Base-by-base conservation (phyloP, 2,797 vertebrate species). In the Sebastes iracundus region DNA sequence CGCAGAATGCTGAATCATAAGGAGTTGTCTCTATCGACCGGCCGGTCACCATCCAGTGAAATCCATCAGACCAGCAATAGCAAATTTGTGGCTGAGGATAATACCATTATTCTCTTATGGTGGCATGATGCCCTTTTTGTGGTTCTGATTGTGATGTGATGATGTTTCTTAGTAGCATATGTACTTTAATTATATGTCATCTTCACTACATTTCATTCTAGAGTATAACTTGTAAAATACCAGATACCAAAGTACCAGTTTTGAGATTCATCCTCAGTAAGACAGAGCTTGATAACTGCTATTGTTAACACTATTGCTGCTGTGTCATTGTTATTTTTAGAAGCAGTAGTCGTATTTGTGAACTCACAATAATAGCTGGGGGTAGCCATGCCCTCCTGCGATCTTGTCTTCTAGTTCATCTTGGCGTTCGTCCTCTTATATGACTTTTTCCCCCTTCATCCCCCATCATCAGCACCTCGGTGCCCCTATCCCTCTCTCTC, bases 1-100 rank as follows among this genome's bases (percentile, higher is more conserved):
- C 3, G 9, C 79, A 76, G 85, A 83, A 85, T 89, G 92, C 91
- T 92, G 90, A 92, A 90, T 93, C 85, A 90, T 60, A 77, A 66
- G 53, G 65, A 76, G 79, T 13, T 55, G 60, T 64, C 79, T 78
- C 20, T 82, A 87, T 92, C 59, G 80, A 92, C 61, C 67, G 25
- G 68, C 83, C 78, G 78, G 84, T 81, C 75, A 69, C 56, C 53
- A 25, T 55, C 67, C 30, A 10, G 4, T 53, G 74, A 85, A 85
- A 72, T 82, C 55, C 61, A 81, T 87, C 72, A 75, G 72, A 81
- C 59, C 62, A 74, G 77, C 55, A 28, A 16, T n/a, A 59, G 49
- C 46, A 80, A 80, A 63, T 83, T 77, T 84, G 77, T 70, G 72
- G 75, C 69, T 22, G 27, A 66, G 52, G 67, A 61, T 52, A 71